Evolutionary conservation across 2,797 vertebrate genomes (phyloP).

Genomic region (Enteromius thamalakanensis): DNA sequence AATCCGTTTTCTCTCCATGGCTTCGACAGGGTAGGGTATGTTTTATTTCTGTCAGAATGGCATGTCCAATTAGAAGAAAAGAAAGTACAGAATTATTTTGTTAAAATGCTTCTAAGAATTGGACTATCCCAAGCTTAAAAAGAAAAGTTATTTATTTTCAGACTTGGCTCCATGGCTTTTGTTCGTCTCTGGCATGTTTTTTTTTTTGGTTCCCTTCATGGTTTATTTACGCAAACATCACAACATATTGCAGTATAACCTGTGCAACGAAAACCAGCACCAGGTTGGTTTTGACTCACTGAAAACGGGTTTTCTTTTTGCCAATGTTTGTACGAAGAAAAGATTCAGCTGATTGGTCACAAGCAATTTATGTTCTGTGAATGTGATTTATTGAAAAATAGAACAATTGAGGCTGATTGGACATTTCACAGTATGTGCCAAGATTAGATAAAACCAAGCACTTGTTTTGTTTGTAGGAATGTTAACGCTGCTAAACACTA

Average conservation of each 20-base stretch:
- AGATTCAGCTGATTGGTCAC: constrained; percentile 59
- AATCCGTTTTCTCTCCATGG: constrained; percentile 86
- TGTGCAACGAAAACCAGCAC: constrained; percentile 60
- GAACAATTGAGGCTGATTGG: constrained; percentile 49
- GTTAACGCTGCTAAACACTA: constrained; percentile 73
- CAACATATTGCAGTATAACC: constrained; percentile 62
- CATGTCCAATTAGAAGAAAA: constrained; percentile 79
- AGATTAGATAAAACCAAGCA: constrained; percentile 65
- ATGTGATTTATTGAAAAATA: constrained; percentile 49
- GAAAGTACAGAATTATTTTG: constrained; percentile 86
- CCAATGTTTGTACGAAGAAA: constrained; percentile 56
- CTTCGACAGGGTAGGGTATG: constrained; percentile 80
- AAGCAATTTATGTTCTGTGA: constrained; percentile 60
- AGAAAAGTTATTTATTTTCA: constrained; percentile 82
- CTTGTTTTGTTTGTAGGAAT: constrained; percentile 70
- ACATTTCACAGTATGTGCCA: constrained; percentile 70
- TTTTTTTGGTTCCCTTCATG: constrained; percentile 62
- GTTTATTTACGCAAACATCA: constrained; percentile 66
- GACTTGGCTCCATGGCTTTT: constrained; percentile 73
- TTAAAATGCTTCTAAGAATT: constrained; percentile 85
- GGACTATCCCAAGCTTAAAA: constrained; percentile 67
- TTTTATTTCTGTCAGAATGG: constrained; percentile 89
- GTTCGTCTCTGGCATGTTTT: constrained; percentile 67
- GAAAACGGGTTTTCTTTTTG: constrained; percentile 55
- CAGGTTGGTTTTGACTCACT: constrained; percentile 44